These are phyloP conservation scores for Thumatha senex DNA, from an alignment of 2,888 invertebrate species.

Conservation along the genomic window DNA sequence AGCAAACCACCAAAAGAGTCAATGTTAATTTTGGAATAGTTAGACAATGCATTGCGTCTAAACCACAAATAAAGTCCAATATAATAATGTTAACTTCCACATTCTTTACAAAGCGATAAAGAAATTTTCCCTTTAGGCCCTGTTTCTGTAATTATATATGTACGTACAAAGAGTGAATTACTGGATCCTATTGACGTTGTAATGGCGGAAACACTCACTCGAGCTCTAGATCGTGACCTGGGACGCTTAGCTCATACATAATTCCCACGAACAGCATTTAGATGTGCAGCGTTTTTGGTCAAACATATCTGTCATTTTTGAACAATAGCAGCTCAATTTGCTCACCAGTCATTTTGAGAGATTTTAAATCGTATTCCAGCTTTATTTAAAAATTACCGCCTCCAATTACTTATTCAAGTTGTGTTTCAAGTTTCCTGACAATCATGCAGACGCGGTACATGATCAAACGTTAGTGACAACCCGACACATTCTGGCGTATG, in stretches of 20 bases:
- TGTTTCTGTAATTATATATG: constrained; percentile 44
- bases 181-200: constrained; percentile 40
- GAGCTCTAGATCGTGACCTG: constrained; percentile 54
- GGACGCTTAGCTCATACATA: constrained; percentile 38
- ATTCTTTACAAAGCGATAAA: constrained; percentile 20
- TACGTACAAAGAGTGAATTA: constrained; percentile 41
- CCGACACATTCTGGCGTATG: constrained; percentile 36
- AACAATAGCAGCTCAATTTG: constrained; percentile 46
- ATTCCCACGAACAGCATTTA: constrained; percentile 58
- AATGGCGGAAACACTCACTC: constrained; percentile 57
- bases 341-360: constrained; percentile 38
- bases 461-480: constrained; percentile 55
- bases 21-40: too few relatives aligned
- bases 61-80: too few relatives aligned
- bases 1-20: too few relatives aligned
- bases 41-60: too few relatives aligned
- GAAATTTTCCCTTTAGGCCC: constrained; percentile 16
- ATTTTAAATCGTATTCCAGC: constrained; percentile 28
- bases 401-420: constrained; percentile 59
- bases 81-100: too few relatives aligned
- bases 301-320: constrained; percentile 36
- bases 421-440: constrained; percentile 53
- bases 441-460: constrained; percentile 39
- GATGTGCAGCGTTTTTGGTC: constrained; percentile 40
- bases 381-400: constrained; percentile 33